phyloP scores from a whole-genome alignment of 2,888 invertebrate genomes.

The Andricus curvator region DNA sequence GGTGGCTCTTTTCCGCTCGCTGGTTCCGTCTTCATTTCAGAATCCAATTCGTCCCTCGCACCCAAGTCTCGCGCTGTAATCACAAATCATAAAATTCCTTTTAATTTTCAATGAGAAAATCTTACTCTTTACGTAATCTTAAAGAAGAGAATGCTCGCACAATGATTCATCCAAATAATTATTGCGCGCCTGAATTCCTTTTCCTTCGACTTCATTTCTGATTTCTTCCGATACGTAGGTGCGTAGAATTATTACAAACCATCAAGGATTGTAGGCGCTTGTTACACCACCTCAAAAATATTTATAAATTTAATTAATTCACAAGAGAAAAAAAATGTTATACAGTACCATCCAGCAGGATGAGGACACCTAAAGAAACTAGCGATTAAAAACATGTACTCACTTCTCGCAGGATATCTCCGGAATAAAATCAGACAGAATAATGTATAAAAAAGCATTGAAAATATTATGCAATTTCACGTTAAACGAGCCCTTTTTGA shows the following conservation, averaged over 20 bases:
- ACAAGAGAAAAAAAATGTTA: background rate
- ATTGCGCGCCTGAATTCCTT: constrained; percentile 58
- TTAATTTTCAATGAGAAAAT: constrained; percentile 40
- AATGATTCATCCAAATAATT: constrained; percentile 64
- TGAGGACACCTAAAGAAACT: no score
- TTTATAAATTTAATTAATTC: background rate
- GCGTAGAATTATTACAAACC: constrained; percentile 14
- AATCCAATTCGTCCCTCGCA: constrained; percentile 30
- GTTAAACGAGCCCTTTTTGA: no score
- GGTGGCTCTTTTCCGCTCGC: constrained; percentile 61
- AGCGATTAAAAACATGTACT: no score
- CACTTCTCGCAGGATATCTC: no score
- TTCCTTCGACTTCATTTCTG: constrained; percentile 47
- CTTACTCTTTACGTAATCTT: constrained; percentile 59
- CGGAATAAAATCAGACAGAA: no score
- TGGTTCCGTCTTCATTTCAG: constrained; percentile 62
- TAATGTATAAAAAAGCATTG: no score
- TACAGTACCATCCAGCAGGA: no score
- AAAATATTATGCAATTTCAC: no score
- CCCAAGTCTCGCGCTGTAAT: constrained; percentile 47
- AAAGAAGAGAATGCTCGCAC: constrained; percentile 53
- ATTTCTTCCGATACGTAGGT: constrained; percentile 42
- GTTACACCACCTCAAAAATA: background rate
- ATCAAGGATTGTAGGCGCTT: background rate
- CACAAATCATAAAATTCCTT: constrained; percentile 25